Conservation (phyloP, 1,140 invertebrate genomes). For the Drosophila arawakana region DNA sequence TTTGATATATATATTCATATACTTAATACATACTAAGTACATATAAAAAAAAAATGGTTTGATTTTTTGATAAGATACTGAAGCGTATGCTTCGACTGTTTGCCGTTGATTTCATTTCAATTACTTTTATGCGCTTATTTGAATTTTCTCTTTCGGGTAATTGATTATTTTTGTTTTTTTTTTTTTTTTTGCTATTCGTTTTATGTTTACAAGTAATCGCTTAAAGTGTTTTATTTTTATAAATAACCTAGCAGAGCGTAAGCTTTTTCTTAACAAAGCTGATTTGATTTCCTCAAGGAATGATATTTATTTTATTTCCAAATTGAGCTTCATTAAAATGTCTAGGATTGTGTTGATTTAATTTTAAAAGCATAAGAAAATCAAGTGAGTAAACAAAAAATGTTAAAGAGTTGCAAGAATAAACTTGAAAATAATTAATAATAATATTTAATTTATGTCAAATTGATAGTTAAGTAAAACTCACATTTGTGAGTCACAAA, state of each 20-base stretch:
- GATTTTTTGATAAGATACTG: slow-evolving; percentile 6
- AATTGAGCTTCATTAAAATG: no score
- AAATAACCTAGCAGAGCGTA: neutral
- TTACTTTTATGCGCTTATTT: slow-evolving; percentile 10
- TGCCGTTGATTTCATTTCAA: slow-evolving; percentile 11
- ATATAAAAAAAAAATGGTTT: neutral
- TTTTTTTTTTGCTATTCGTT: neutral
- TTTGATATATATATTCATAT: slow-evolving; percentile 3
- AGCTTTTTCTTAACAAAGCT: neutral
- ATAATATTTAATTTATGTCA: no score
- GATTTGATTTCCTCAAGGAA: neutral
- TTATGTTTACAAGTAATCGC: neutral
- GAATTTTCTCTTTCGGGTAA: slow-evolving; percentile 4
- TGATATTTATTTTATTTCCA: no score
- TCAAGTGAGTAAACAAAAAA: no score
- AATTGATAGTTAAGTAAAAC: no score
- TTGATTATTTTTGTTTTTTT: slow-evolving; percentile 14
- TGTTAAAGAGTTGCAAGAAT: no score
- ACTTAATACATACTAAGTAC: neutral
- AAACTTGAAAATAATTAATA: no score
- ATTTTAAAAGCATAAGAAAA: no score
- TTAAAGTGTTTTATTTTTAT: neutral
- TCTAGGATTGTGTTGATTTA: no score
- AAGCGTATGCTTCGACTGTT: neutral
- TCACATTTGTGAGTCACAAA: no score